Conservation (phyloP, 2,113 vertebrate species). For the Albula glossodonta region DNA sequence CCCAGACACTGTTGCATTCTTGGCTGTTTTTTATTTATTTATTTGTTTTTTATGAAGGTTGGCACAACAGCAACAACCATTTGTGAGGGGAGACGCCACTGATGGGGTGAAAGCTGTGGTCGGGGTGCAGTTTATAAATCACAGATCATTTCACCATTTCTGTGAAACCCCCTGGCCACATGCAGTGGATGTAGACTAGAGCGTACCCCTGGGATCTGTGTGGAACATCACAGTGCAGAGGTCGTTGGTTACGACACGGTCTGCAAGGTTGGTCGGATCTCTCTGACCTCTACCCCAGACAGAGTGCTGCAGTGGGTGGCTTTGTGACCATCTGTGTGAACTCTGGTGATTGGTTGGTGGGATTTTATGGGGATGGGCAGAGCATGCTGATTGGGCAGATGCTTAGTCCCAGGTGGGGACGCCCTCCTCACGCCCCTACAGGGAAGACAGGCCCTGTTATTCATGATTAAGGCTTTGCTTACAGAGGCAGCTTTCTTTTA, state of each 20-base stretch:
- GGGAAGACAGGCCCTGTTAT: not conserved
- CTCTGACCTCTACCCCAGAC: not conserved
- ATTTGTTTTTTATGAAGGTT: not conserved
- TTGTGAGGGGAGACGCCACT: not conserved
- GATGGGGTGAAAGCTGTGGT: not conserved
- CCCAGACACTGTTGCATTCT: constrained; percentile 49
- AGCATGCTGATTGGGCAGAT: not conserved
- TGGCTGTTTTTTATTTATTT: not conserved
- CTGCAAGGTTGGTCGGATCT: not conserved
- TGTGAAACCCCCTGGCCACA: not conserved
- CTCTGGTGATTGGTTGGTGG: not conserved
- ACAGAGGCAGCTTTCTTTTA: not conserved
- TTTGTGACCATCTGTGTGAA: not conserved
- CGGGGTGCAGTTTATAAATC: not conserved
- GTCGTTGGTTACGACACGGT: not conserved
- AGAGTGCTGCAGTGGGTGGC: not conserved
- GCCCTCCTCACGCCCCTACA: not conserved
- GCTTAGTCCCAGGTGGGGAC: too few relatives aligned
- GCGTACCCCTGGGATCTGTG: not conserved
- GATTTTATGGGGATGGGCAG: not conserved
- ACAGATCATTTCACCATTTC: not conserved
- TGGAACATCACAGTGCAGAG: not conserved
- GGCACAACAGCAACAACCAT: too few relatives aligned
- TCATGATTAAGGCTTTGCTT: not conserved
- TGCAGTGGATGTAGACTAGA: not conserved